These are phyloP conservation scores for Flabesymbios commensalis DNA, from an alignment of 2,888 invertebrate species.

Conservation along the genomic window DNA sequence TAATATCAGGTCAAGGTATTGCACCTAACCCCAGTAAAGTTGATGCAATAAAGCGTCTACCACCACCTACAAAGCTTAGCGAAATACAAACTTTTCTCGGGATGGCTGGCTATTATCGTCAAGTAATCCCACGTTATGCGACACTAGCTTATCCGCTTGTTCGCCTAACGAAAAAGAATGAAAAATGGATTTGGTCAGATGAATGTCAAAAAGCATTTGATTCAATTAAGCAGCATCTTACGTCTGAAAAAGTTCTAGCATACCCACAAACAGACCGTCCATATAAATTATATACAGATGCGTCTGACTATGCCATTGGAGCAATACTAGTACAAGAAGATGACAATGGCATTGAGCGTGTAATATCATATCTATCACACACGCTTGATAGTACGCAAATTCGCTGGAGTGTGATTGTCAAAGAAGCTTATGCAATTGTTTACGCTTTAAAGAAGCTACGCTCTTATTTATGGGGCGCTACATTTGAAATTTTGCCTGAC, in stretches of 20 bases:
- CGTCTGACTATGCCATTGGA: slow-evolving; percentile 1
- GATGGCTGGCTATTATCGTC: slow-evolving; percentile 19
- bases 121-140: slow-evolving; percentile 11
- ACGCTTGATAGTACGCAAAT: neutral
- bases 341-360: slow-evolving; percentile 5
- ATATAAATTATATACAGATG: slow-evolving; percentile 1
- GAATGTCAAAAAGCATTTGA: neutral
- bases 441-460: neutral
- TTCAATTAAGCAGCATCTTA: neutral
- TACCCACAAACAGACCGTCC: neutral
- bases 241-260: neutral
- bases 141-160: slow-evolving; percentile 7
- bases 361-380: slow-evolving; percentile 4
- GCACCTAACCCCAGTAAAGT: slow-evolving; percentile 24
- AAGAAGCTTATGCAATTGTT: slow-evolving; percentile 7
- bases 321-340: slow-evolving; percentile 1
- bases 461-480: slow-evolving; percentile 3
- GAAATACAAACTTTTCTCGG: slow-evolving; percentile 16
- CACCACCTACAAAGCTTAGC: neutral
- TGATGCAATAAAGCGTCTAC: slow-evolving; percentile 1
- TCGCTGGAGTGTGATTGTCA: neutral
- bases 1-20: slow-evolving; percentile 22
- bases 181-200: slow-evolving; percentile 1
- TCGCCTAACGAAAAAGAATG: slow-evolving; percentile 5
- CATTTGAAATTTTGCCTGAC: slow-evolving; percentile 4